Percentiles rank a stretch among this genome's conserved stretches.
phyloP scores from a whole-genome alignment of 1,140 invertebrate genomes.

The Lamellibrachia luymesi region DNA sequence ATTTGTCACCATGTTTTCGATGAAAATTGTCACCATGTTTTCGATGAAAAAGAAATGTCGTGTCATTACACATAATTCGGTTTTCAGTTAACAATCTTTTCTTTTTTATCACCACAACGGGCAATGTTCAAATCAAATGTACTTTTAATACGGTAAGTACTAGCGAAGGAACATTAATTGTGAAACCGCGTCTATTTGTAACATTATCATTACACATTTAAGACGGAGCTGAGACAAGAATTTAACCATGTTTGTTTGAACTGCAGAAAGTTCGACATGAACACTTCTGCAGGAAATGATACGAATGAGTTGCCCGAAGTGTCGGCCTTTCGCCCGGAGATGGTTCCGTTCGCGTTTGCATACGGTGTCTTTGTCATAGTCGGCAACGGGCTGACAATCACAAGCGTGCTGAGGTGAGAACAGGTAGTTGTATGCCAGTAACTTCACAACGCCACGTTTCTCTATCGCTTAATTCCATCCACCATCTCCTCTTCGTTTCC shows the following conservation, averaged over 20 bases:
- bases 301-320: neutral
- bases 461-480: neutral
- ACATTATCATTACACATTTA: neutral
- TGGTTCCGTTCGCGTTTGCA: neutral
- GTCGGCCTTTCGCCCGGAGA: neutral
- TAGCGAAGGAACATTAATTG: neutral
- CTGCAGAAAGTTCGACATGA: neutral
- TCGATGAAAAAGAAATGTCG: too few relatives aligned
- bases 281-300: neutral
- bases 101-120: too few relatives aligned
- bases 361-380: neutral
- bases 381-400: neutral
- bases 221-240: neutral
- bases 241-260: neutral
- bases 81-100: too few relatives aligned
- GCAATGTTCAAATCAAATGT: neutral
- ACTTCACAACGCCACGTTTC: neutral
- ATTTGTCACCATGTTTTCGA: too few relatives aligned
- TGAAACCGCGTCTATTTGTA: neutral
- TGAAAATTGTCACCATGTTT: too few relatives aligned
- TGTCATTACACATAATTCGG: too few relatives aligned
- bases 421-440: neutral
- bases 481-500: too few relatives aligned
- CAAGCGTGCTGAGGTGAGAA: neutral
- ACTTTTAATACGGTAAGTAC: neutral